These are phyloP conservation scores for Eilema griseolum DNA, from an alignment of 2,888 invertebrate genomes.

Conservation along the genomic window DNA sequence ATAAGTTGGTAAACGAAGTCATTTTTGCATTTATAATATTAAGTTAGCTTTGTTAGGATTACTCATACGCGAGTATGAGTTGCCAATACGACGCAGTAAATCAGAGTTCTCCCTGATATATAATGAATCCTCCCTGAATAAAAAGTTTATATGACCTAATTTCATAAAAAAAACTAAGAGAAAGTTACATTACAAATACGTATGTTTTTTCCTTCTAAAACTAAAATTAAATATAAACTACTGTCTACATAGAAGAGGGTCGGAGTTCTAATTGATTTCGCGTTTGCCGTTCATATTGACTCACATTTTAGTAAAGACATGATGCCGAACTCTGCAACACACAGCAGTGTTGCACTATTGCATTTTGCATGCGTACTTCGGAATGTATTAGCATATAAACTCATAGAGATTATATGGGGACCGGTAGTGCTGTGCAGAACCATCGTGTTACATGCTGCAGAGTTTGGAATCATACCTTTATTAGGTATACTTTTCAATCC, in stretches of 20 bases:
- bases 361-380: no score
- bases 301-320: no score
- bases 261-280: not conserved
- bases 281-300: not conserved
- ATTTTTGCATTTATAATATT: not conserved
- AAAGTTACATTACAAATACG: no score
- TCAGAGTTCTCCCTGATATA: not conserved
- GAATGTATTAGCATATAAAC: no score
- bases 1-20: not conserved
- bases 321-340: no score
- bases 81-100: not conserved
- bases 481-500: not conserved
- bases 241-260: not conserved
- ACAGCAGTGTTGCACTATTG: no score
- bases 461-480: not conserved
- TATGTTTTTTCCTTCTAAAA: not conserved
- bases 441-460: no score
- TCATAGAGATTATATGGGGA: no score
- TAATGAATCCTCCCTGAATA: not conserved
- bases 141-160: not conserved
- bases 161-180: not conserved
- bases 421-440: no score
- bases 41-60: not conserved
- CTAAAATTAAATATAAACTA: not conserved
- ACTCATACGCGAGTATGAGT: not conserved